phyloP scores from a whole-genome alignment of 2,113 vertebrate genomes.

The Lampris incognitus region DNA sequence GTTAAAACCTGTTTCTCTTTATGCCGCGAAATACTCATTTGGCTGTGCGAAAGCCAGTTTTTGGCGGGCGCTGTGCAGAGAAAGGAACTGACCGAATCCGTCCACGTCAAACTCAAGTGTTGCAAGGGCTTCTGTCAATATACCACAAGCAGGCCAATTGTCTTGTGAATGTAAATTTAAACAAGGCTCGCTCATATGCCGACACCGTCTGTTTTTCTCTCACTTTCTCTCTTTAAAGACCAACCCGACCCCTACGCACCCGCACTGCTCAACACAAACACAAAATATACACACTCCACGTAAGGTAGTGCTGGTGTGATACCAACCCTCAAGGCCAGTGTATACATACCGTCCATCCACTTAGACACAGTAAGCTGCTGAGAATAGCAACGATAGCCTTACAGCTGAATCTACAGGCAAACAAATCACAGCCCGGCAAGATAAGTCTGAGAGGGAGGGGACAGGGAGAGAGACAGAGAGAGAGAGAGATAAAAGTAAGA shows the following conservation, averaged over 20 bases:
- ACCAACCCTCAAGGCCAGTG: conserved; percentile 40
- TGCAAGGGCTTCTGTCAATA: conserved; percentile 44
- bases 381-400: conserved; percentile 59
- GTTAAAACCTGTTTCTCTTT: background rate
- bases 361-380: conserved; percentile 35
- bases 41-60: background rate
- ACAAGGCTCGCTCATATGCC: conserved; percentile 23
- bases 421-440: conserved; percentile 52
- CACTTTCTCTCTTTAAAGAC: conserved; percentile 31
- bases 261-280: conserved; percentile 22
- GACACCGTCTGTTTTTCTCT: conserved; percentile 25
- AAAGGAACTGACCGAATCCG: background rate
- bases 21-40: conserved; percentile 7
- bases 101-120: conserved; percentile 9
- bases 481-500: too few relatives aligned
- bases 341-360: conserved; percentile 49
- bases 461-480: background rate
- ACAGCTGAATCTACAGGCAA: conserved; percentile 42
- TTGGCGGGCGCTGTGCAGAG: conserved; percentile 18
- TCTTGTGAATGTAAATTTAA: conserved; percentile 42
- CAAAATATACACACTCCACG: conserved; percentile 12
- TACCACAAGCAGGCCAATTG: conserved; percentile 47
- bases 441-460: conserved; percentile 50
- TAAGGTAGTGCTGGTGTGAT: conserved; percentile 33
- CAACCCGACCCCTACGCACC: conserved; percentile 4